These are phyloP conservation scores for Caprella mutica DNA, from an alignment of 2,888 invertebrate genomes.

Conservation along the genomic window DNA sequence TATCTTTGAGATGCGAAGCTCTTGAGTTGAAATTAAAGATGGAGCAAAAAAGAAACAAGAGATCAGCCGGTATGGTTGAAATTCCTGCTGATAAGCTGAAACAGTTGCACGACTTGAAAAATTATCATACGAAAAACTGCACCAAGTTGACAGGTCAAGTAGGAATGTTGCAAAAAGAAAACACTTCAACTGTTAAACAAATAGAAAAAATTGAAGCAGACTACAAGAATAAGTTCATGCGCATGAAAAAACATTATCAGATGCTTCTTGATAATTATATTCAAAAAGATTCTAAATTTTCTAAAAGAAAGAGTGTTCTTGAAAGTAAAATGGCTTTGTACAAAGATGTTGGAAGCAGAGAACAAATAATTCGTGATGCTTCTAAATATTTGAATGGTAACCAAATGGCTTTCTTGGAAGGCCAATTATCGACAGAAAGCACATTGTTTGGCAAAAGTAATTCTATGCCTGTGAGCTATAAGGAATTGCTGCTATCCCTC, in stretches of 20 bases:
- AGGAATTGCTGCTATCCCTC: background rate
- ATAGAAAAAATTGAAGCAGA: background rate
- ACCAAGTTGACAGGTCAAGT: conserved; percentile 2
- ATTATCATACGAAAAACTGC: background rate
- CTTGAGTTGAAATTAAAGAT: conserved; percentile 4
- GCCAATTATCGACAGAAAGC: conserved; percentile 6
- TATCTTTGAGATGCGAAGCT: background rate
- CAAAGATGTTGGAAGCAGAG: conserved; percentile 6
- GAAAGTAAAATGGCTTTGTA: conserved; percentile 8
- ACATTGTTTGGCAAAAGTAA: background rate
- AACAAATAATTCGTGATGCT: conserved; percentile 4
- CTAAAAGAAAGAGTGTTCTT: background rate
- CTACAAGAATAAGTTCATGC: conserved; percentile 7
- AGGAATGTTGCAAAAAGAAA: background rate
- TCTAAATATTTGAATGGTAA: conserved; percentile 5
- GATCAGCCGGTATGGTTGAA: background rate
- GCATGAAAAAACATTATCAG: conserved; percentile 9
- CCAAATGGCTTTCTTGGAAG: background rate
- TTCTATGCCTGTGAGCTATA: background rate
- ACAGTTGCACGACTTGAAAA: conserved; percentile 3
- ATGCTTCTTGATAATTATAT: conserved; percentile 4
- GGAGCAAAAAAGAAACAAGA: conserved; percentile 2
- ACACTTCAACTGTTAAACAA: background rate
- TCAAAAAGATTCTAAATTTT: conserved; percentile 4
- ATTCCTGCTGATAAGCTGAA: conserved; percentile 7